Evolutionary conservation across 2,113 vertebrate species (phyloP).

Genomic region (Benitochromis conjunctus): DNA sequence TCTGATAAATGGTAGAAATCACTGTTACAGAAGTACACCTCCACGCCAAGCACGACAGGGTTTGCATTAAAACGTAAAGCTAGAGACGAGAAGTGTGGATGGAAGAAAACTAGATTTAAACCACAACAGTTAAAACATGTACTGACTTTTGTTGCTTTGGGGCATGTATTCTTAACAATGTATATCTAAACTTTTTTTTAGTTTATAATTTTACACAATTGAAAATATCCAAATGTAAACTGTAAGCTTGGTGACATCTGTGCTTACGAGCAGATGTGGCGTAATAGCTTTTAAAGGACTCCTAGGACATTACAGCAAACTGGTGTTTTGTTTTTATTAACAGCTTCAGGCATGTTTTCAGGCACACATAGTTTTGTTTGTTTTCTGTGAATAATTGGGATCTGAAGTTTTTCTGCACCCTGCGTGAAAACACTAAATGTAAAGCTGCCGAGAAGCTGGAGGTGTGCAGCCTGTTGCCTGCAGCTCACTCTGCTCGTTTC

Average conservation of each 20-base stretch:
- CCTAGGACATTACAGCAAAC: background rate
- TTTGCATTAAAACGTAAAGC: background rate
- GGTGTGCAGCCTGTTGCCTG: rapidly evolving
- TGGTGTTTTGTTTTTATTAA: background rate
- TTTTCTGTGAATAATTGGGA: background rate
- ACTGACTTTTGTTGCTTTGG: background rate
- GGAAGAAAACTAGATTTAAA: background rate
- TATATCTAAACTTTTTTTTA: background rate
- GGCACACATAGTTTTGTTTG: background rate
- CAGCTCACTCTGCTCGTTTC: background rate
- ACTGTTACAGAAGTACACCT: background rate
- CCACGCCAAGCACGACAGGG: background rate
- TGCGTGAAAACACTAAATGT: rapidly evolving
- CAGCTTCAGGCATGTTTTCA: background rate
- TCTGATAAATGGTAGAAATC: background rate
- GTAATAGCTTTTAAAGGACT: background rate
- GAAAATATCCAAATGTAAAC: background rate
- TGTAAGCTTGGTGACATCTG: background rate
- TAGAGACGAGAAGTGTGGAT: background rate
- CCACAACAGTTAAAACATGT: rapidly evolving
- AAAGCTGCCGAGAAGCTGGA: background rate
- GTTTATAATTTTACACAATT: background rate
- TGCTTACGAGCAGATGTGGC: background rate
- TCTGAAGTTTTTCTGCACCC: rapidly evolving
- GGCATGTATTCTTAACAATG: background rate